Conservation (phyloP, 1,140 invertebrate genomes). For the Colletes latitarsis region DNA sequence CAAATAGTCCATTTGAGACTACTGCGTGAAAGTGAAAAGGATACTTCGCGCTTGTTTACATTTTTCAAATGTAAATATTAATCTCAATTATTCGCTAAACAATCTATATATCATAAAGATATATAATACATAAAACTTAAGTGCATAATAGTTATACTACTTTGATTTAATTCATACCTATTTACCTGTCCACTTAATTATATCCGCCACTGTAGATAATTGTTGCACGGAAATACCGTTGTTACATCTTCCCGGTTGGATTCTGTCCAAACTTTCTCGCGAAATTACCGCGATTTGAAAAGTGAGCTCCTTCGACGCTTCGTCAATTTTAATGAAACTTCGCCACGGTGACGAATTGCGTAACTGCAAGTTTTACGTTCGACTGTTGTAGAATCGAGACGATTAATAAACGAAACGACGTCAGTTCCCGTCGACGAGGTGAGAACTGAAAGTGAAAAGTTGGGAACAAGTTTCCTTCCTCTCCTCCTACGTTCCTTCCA, state of each 20-base stretch:
- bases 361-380: conserved; percentile 37
- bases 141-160: too few species aligned
- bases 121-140: too few species aligned
- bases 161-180: too few species aligned
- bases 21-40: too few species aligned
- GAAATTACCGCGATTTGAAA: conserved; percentile 20
- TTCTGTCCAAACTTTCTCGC: background rate
- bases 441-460: conserved; percentile 44
- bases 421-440: conserved; percentile 15
- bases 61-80: too few species aligned
- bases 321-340: conserved; percentile 39
- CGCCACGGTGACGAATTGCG: conserved; percentile 35
- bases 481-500: background rate
- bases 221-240: background rate
- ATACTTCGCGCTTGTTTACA: too few species aligned
- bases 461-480: conserved; percentile 19
- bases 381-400: conserved; percentile 30
- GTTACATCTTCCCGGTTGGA: background rate
- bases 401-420: conserved; percentile 51
- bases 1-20: too few species aligned
- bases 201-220: background rate
- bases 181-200: too few species aligned
- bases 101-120: too few species aligned
- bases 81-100: too few species aligned
- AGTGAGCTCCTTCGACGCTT: conserved; percentile 17